Evolutionary conservation across 2,113 vertebrate genomes (phyloP).

Genomic region (Hippocampus barbouri): DNA sequence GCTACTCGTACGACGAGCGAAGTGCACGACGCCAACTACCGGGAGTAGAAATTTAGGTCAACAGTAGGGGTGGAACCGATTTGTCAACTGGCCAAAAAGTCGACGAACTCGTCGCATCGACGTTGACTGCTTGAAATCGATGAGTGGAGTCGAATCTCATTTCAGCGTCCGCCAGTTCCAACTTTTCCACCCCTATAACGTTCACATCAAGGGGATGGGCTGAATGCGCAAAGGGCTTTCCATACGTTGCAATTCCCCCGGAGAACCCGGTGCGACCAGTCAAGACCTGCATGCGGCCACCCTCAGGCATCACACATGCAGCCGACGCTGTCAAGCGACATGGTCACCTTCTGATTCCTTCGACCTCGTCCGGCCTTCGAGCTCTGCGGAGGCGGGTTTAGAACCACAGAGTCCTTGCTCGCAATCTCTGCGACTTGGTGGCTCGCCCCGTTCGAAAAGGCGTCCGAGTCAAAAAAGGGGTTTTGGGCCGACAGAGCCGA

Average conservation of each 20-base stretch:
- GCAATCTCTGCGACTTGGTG: conserved; percentile 47
- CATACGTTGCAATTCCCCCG: background rate
- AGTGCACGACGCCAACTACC: no score
- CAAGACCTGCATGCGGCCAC: conserved; percentile 2
- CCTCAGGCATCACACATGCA: conserved; percentile 57
- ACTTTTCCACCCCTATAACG: no score
- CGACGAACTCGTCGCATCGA: no score
- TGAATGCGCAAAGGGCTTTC: background rate
- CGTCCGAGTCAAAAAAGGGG: conserved; percentile 74
- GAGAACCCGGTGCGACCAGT: background rate
- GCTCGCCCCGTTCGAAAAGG: conserved; percentile 67
- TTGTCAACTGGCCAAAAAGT: no score
- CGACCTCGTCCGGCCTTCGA: conserved; percentile 87
- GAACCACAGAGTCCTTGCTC: conserved; percentile 79
- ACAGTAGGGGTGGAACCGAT: no score
- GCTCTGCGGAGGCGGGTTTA: conserved; percentile 90
- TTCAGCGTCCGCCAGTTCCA: no score
- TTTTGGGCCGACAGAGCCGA: conserved; percentile 61
- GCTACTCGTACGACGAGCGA: no score
- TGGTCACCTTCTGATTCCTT: conserved; percentile 88
- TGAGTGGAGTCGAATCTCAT: no score
- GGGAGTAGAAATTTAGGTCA: no score
- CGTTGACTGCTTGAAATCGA: no score
- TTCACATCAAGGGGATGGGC: background rate
- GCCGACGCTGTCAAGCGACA: conserved; percentile 3